phyloP scores from a whole-genome alignment of 1,140 invertebrate species.

The Bombus sylvicola region DNA sequence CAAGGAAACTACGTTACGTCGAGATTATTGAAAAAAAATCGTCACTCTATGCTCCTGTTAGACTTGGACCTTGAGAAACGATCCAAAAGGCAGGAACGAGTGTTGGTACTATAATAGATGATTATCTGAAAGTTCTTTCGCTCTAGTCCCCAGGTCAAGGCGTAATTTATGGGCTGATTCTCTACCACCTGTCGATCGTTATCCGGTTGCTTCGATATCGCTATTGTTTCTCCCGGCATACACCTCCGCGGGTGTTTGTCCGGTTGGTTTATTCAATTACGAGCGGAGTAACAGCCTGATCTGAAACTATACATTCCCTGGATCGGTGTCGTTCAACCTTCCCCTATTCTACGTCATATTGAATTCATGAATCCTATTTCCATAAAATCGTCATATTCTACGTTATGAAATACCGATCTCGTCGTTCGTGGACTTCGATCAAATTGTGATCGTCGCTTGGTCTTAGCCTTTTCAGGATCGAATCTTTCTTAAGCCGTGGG shows the following conservation, averaged over 20 bases:
- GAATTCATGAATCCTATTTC: background rate
- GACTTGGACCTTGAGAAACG: background rate
- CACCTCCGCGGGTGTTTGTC: background rate
- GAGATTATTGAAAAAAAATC: background rate
- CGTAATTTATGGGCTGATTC: conserved; percentile 4
- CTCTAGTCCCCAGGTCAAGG: background rate
- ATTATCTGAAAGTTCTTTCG: background rate
- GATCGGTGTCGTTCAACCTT: background rate
- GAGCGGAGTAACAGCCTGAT: background rate
- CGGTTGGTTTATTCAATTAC: conserved; percentile 8
- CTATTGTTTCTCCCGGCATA: background rate
- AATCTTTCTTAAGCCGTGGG: no score
- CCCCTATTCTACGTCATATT: no score
- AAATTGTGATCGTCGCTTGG: no score
- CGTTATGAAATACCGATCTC: background rate
- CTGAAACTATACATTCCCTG: background rate
- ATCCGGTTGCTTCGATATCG: conserved; percentile 10
- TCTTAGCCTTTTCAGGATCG: no score
- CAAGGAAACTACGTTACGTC: background rate
- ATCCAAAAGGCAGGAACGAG: background rate
- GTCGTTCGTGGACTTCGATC: no score
- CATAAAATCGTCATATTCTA: background rate
- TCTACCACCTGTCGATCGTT: conserved; percentile 40
- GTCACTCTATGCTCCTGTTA: background rate
- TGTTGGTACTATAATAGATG: background rate